phyloP scores from a whole-genome alignment of 1,140 invertebrate species.

The Augochlora pura region DNA sequence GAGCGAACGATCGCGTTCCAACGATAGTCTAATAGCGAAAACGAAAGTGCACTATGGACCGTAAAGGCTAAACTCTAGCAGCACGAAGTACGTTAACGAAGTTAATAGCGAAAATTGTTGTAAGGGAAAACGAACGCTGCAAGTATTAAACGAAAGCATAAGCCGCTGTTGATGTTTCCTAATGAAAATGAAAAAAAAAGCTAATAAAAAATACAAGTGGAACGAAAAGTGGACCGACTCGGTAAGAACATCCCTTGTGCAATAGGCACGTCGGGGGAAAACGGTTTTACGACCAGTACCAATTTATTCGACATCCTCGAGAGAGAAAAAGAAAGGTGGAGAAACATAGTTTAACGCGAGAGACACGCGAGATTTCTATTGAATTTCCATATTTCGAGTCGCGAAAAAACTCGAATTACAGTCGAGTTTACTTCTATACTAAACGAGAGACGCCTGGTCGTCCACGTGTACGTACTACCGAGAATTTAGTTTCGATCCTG shows the following conservation, averaged over 20 bases:
- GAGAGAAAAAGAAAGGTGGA: not conserved
- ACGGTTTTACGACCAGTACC: slow-evolving; percentile 35
- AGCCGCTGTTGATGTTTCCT: slow-evolving; percentile 60
- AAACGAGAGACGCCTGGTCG: slow-evolving; percentile 32
- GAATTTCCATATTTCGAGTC: slow-evolving; percentile 29
- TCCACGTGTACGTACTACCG: slow-evolving; percentile 24
- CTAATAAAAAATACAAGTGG: not conserved
- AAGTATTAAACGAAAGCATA: slow-evolving; percentile 54
- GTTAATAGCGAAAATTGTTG: slow-evolving; percentile 64
- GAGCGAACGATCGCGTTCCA: slow-evolving; percentile 41
- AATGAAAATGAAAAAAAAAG: not conserved
- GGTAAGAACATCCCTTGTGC: too few species aligned
- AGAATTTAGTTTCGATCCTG: slow-evolving; percentile 7
- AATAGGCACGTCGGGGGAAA: slow-evolving; percentile 19
- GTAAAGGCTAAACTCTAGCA: slow-evolving; percentile 64
- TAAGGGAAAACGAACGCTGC: slow-evolving; percentile 54
- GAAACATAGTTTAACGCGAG: slow-evolving; percentile 32
- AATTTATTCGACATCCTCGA: slow-evolving; percentile 43
- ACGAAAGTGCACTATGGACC: slow-evolving; percentile 60
- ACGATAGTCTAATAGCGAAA: slow-evolving; percentile 57
- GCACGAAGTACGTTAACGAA: slow-evolving; percentile 64
- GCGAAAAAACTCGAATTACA: not conserved
- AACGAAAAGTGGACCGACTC: too few species aligned
- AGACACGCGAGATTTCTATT: slow-evolving; percentile 50
- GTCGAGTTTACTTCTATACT: slow-evolving; percentile 19